Evolutionary conservation across 2,113 vertebrate species (phyloP), one percentile per base, ranked within the genome.

Genomic region (Vimba vimba): DNA sequence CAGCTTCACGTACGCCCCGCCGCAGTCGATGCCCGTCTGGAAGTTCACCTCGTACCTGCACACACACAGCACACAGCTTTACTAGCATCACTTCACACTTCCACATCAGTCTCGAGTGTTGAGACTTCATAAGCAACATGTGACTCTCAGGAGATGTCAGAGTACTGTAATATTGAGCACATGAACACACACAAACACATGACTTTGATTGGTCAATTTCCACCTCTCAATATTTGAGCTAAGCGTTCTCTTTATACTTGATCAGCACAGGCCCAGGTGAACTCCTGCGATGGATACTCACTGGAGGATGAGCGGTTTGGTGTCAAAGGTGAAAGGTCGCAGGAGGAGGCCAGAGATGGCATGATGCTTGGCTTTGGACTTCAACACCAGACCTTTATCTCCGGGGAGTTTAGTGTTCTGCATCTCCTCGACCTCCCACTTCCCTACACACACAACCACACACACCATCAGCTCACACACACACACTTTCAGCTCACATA

Each of bases 31-130:
- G 47, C 98, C 98, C 0, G 93, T 95, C 92, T 99, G 98, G 94
- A 99, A 99, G 93, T 97, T 99, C 87, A 99, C 98, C 91, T 99
- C 98, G 90, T 99, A 99, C 91, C 98, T 99, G 91, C 80, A 57
- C 27, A 86, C 9, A 69, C 55, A 69, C 55, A 43, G 0, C 43
- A 43, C 7, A 43, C 4, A 76, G 1, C 43, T 4, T 25, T 30
- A 52, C 2, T 19, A 21, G 33, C 8, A 55, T 33, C 47, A 13
- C 19, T 5, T 75, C 3, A 50, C 45, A 19, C 39, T 33, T 6
- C 11, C 39, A 45, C n/a, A 76, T 19, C 33, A 33, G 47, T 50
- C 47, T 13, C 13, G 47, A 50, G 47, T 50, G 33, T 11, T 39
- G 6, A 39, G 6, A 39, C 33, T 23, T 21, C 1, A 69, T 9